phyloP scores from a whole-genome alignment of 1,140 invertebrate genomes.

The Trissolcus basalis region DNA sequence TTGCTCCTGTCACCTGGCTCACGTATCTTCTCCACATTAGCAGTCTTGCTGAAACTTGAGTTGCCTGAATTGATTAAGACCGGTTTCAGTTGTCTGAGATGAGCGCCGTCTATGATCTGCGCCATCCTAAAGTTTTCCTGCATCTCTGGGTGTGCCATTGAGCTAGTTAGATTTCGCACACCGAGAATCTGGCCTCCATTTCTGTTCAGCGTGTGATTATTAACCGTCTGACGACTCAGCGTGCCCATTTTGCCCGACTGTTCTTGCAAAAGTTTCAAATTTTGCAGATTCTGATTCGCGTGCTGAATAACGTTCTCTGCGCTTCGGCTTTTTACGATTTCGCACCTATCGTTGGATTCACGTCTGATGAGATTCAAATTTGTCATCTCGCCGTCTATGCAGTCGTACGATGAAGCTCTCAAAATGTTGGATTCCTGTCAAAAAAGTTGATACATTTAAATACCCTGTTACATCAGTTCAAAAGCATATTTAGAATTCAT shows the following conservation, averaged over 20 bases:
- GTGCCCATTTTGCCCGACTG: constrained; percentile 54
- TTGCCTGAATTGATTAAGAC: constrained; percentile 50
- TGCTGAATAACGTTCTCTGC: constrained; percentile 61
- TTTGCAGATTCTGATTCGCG: constrained; percentile 68
- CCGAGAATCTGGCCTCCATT: constrained; percentile 68
- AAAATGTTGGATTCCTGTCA: constrained; percentile 42
- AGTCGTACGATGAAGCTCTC: constrained; percentile 47
- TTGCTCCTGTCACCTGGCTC: constrained; percentile 67
- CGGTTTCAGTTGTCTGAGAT: constrained; percentile 46
- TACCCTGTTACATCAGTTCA: neutral
- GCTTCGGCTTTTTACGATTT: constrained; percentile 53
- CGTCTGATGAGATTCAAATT: constrained; percentile 45
- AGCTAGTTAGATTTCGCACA: constrained; percentile 66
- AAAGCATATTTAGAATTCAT: too few relatives aligned
- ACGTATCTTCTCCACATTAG: constrained; percentile 44
- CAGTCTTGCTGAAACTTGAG: constrained; percentile 52
- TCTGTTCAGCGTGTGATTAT: constrained; percentile 45
- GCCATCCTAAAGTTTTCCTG: constrained; percentile 28
- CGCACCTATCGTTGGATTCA: constrained; percentile 49
- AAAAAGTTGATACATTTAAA: constrained; percentile 10
- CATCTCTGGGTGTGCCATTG: constrained; percentile 49
- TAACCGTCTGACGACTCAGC: constrained; percentile 39
- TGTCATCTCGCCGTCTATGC: constrained; percentile 47
- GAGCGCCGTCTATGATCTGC: constrained; percentile 19
- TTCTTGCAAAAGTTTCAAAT: constrained; percentile 68